Evolutionary conservation across 2,797 vertebrate species (phyloP).

Genomic region (Sorex maritimensis): DNA sequence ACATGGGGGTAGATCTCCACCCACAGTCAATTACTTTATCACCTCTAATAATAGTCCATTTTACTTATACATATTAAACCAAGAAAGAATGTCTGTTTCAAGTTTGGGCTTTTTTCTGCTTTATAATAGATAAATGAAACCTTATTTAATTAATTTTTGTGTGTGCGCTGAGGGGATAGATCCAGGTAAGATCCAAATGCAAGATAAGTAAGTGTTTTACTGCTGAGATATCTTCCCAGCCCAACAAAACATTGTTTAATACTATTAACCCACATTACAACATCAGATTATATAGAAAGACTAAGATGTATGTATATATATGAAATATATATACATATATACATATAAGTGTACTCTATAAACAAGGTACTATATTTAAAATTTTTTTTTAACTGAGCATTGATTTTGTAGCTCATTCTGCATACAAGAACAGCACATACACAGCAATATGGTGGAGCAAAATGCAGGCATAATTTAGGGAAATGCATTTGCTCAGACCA

Average conservation of each 20-base stretch:
- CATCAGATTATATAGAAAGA: conserved; percentile 11
- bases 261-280: not conserved
- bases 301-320: not conserved
- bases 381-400: conserved; percentile 40
- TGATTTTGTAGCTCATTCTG: not conserved
- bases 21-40: not conserved
- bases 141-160: no score
- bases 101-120: not conserved
- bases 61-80: not conserved
- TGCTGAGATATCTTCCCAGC: not conserved
- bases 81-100: not conserved
- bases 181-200: no score
- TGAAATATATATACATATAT: no score
- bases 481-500: not conserved
- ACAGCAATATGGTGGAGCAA: not conserved
- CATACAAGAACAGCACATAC: not conserved
- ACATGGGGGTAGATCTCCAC: not conserved
- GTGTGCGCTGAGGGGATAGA: no score
- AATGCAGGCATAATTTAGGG: not conserved
- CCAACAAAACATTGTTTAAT: not conserved
- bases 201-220: no score
- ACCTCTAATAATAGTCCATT: not conserved
- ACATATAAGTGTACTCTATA: not conserved
- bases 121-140: not conserved
- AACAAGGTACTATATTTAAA: not conserved